Percentiles rank a stretch among this genome's conserved stretches.
Conservation (phyloP, 2,797 vertebrate species). For the Galagoides demidoff region DNA sequence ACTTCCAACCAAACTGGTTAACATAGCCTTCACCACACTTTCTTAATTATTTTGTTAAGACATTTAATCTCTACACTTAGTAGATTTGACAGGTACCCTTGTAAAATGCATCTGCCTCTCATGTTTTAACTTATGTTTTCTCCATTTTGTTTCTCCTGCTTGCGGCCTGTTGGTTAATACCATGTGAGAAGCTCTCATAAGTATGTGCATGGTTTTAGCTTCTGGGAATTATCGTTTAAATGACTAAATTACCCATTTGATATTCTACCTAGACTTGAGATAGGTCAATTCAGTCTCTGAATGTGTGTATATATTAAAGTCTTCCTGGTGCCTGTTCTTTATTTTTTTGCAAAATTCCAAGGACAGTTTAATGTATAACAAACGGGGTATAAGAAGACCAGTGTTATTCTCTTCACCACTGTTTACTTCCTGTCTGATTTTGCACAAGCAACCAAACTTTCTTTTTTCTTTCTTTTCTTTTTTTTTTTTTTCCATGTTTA, state of each 20-base stretch:
- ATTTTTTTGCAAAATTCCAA: conserved; percentile 20
- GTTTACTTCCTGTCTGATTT: conserved; percentile 26
- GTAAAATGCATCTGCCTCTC: not conserved
- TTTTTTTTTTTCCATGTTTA: no score
- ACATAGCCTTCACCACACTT: no score
- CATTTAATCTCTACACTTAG: no score
- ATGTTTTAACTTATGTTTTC: not conserved
- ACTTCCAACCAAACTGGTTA: no score
- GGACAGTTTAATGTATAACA: not conserved
- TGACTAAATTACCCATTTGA: not conserved
- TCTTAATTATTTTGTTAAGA: no score
- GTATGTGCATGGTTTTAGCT: not conserved
- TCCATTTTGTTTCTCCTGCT: not conserved
- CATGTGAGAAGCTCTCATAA: not conserved
- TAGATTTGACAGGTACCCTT: no score
- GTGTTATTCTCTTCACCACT: not conserved
- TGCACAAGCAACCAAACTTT: not conserved
- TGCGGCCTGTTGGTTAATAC: not conserved
- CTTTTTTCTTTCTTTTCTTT: not conserved
- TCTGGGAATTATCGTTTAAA: not conserved
- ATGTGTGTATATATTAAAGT: not conserved
- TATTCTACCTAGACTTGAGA: not conserved
- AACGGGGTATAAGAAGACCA: not conserved
- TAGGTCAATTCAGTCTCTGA: not conserved
- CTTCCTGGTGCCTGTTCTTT: not conserved